Evolutionary conservation across 2,797 vertebrate genomes (phyloP), one percentile per base, ranked within the genome.

Genomic region (Remorina albescens): DNA sequence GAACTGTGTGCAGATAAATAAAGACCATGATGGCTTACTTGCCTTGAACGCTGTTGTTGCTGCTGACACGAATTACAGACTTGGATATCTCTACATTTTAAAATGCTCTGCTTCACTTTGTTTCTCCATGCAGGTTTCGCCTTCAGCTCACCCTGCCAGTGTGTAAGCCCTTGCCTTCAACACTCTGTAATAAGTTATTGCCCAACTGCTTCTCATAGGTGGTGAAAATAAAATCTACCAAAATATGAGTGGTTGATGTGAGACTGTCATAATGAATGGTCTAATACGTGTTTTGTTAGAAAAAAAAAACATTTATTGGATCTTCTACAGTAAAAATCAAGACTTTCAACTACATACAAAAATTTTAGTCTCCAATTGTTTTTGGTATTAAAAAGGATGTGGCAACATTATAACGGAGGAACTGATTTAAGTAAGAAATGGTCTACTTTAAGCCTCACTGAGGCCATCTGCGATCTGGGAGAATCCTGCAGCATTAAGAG

Each of bases 181-280:
- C 82, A 83, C 88, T 93, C 88, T 92, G 90, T 93, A 91, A 86
- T 93, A 94, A 93, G 81, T 95, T 94, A 94, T 95, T 95, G 92
- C 95, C 82, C 94, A 95, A 95, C 95, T 92, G 94, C 95, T 95
- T 95, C 94, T 96, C 94, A 93, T 95, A 94, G 90, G 82, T 90
- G 80, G 88, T 93, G 87, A 85, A 91, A 93, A 92, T 92, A 92
- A 93, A 91, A 80, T 74, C 85, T 90, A 92, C 75, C 78, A 88
- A 90, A 81, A 67, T 18, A 32, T 64, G 46, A 68, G 50, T 30
- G 78, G 16, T 81, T 64, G 9, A 54, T 81, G 64, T 66, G 65
- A 57, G 34, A 26, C 30, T 50, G 19, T 18, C 19, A 28, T 56
- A 80, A 67, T 59, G 2, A 67, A 62, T 23, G 4, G 1, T 41